Percentiles rank a stretch among this genome's conserved stretches.
These are phyloP conservation scores for Ommatoiulus sabulosus DNA, from an alignment of 2,888 invertebrate species.

Conservation along the genomic window DNA sequence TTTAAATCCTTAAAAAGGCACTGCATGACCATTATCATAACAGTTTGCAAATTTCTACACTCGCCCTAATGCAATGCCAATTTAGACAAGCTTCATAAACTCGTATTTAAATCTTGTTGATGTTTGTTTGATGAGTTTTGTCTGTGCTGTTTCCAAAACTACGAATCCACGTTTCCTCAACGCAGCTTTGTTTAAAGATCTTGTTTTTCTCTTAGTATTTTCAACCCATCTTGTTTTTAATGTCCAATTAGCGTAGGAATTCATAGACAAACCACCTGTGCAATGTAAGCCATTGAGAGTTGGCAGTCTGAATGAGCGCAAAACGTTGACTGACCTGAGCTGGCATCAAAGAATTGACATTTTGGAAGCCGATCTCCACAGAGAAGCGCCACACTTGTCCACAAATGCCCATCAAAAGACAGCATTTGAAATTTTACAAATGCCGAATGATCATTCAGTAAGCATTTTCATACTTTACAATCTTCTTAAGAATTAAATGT, in stretches of 20 bases:
- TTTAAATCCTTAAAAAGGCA: no score
- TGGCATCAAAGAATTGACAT: background rate
- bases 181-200: background rate
- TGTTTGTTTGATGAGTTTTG: no score
- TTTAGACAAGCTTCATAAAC: no score
- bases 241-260: background rate
- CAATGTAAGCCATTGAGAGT: background rate
- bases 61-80: no score
- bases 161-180: no score
- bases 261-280: background rate
- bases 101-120: no score
- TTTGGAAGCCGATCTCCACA: background rate
- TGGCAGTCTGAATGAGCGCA: slow-evolving; percentile 11
- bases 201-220: background rate
- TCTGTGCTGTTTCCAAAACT: no score
- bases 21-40: no score
- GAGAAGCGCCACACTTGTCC: background rate
- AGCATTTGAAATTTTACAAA: background rate
- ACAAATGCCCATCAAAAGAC: background rate
- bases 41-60: no score
- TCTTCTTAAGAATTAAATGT: no score
- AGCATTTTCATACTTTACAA: no score
- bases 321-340: background rate
- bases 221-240: background rate
- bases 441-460: background rate